Evolutionary conservation across 2,888 invertebrate genomes (phyloP), one percentile per base, ranked within the genome.

Genomic region (Nymphalis c-album): DNA sequence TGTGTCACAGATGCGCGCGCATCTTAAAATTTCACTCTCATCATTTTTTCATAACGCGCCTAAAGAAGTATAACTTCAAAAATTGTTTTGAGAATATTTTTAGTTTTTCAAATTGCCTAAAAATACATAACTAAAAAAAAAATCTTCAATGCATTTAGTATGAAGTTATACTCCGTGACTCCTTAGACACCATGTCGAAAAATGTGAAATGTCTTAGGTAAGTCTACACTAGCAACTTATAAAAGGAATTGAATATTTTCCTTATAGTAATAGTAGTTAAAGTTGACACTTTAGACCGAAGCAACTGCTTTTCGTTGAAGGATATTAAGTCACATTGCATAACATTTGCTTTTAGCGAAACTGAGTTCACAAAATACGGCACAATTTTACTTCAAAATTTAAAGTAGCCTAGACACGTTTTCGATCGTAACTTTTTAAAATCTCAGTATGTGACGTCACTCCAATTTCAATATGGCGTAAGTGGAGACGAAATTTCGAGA

Each of bases 391-490:
- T 40, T 55, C n/a, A 55, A 31, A 22, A 51, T 13, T 40, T 40
- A 40, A 10, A 13, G 13, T 40, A 4, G 13, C 13, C 40, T 40
- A 13, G 40, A 13, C 10, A 13, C 40, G 40, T 40, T 40, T 40
- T 40, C 40, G 40, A 40, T 10, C 13, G 40, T 13, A 17, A 31
- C 16, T 31, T 31, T 26, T 22, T n/a, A 31, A 31, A 55, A 55
- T 22, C 17, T 3, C 0, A 26, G 31, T 31, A n/a, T 31, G n/a
- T 31, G 31, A 55, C 53, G 53, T 51, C 53, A 55, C 7, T 2
- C 13, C 40, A 55, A 55, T 31, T 50, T 18, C 50, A 20, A 55
- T n/a, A 55, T n/a, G 53, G 53, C 53, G 26, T 55, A 31, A 55
- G 17, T 4, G 22, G 20, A 17, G n/a, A 31, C 53, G 26, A 55